These are phyloP conservation scores for Netelia inedita DNA, from an alignment of 2,888 invertebrate species.

Conservation along the genomic window DNA sequence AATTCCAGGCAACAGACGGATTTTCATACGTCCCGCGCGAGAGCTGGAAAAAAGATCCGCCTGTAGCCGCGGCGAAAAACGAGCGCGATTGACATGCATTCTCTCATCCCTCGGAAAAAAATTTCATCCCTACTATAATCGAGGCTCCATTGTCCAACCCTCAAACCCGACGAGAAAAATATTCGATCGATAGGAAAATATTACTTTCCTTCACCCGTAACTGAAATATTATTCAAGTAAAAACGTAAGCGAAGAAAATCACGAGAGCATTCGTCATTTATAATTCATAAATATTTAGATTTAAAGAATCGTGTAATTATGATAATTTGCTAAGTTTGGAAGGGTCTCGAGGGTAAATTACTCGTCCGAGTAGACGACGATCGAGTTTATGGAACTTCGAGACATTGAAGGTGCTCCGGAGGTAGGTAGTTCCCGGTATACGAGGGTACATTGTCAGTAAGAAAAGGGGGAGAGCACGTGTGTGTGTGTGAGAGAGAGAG, in stretches of 20 bases:
- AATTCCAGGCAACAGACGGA: constrained; percentile 61
- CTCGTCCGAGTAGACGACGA: constrained; percentile 5
- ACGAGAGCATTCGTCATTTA: background rate
- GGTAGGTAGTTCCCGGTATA: background rate
- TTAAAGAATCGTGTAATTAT: background rate
- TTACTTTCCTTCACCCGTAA: background rate
- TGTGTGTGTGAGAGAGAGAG: too few species aligned
- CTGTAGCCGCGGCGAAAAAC: constrained; percentile 15
- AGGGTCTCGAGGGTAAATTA: background rate
- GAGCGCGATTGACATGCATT: constrained; percentile 40
- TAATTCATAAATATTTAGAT: constrained; percentile 3
- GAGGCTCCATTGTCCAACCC: background rate
- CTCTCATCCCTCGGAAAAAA: constrained; percentile 7
- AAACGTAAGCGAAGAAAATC: background rate
- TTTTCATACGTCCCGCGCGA: constrained; percentile 48
- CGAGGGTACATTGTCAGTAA: background rate
- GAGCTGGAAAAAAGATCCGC: constrained; percentile 20
- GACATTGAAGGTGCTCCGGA: constrained; percentile 13
- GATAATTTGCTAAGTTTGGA: constrained; percentile 1
- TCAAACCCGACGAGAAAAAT: background rate
- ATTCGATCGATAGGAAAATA: background rate
- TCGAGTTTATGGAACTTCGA: constrained; percentile 12
- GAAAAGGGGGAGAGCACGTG: background rate
- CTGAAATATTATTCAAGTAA: background rate
- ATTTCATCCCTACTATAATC: background rate